phyloP scores from a whole-genome alignment of 30 jellyfish, hydroid and myxozoan species.

The Aurelia coerulea region DNA sequence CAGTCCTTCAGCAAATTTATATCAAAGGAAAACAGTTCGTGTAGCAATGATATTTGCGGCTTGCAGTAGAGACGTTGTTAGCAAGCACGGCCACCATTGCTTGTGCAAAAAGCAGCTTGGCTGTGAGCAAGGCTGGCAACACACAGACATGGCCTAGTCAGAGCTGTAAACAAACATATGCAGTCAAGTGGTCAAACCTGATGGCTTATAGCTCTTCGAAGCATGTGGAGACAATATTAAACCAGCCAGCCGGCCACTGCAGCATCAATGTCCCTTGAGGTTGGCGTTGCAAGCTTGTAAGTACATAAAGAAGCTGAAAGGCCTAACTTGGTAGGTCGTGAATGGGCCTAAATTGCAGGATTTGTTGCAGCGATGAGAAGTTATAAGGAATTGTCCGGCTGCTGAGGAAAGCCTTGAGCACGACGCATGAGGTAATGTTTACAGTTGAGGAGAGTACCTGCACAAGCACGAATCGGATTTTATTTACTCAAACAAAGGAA shows the following conservation, averaged over 20 bases:
- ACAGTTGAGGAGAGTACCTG: conserved; percentile 58
- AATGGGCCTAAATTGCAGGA: conserved; percentile 10
- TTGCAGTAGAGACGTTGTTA: conserved; percentile 14
- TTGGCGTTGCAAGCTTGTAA: conserved; percentile 13
- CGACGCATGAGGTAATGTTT: conserved; percentile 86
- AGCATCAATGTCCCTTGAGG: conserved; percentile 33
- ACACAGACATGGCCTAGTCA: conserved; percentile 40
- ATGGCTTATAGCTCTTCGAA: conserved; percentile 59
- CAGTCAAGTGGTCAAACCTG: conserved; percentile 56
- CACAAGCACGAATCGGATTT: conserved; percentile 22
- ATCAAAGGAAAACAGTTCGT: no score
- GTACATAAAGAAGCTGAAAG: background rate
- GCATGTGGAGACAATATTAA: conserved; percentile 66
- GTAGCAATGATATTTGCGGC: conserved; percentile 30
- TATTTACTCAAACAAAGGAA: conserved; percentile 55
- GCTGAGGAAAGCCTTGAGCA: conserved; percentile 62
- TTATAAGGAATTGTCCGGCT: conserved; percentile 3
- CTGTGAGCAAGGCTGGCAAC: conserved; percentile 18
- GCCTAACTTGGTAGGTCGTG: conserved; percentile 11
- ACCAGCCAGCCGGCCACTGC: conserved; percentile 55
- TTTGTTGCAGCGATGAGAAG: conserved; percentile 39
- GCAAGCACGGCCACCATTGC: conserved; percentile 15
- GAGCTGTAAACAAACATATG: conserved; percentile 47
- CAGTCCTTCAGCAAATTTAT: background rate
- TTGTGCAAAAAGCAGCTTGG: background rate